Base-by-base conservation (phyloP, 2,113 vertebrate species). In the Strix uralensis region DNA sequence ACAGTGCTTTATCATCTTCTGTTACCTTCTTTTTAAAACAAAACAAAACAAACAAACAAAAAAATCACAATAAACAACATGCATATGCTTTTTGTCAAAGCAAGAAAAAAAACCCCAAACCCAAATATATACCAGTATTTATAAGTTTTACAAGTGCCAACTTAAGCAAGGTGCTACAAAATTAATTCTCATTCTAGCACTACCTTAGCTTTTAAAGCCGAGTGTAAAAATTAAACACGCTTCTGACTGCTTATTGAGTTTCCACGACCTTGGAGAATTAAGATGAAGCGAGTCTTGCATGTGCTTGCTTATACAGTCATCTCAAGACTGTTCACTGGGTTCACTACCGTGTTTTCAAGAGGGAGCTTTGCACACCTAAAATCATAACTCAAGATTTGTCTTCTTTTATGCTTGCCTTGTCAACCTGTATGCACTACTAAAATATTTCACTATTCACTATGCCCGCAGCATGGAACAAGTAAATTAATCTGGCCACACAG, bases 1-100 rank as follows among this genome's bases (percentile, higher is more conserved):
- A 70, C 3, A 72, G 46, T 67, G 66, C 44, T 98, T 96, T 94
- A 90, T 27, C 67, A 65, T 90, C 86, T 90, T 82, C 93, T 51
- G 69, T 49, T 54, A 94, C n/a, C 98, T 98, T 55, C 82, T 30
- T 34, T 47, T 47, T 7, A 25, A n/a, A n/a, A 47, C 40, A 40
- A n/a, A n/a, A 47, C 40, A 40, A 40, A 40, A 40, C 40, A 63
- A 74, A n/a, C 32, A 58, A 29, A 54, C 13, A 6, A 17, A 55
- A 54, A 16, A 6, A 19, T 57, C 25, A 32, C 5, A 0, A 44
- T 88, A 9, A 27, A 8, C 27, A 47, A 84, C 10, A 47, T 5
- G 4, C 29, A 58, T 7, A 44, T 20, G 10, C 19, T 52, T 86
- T 88, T 82, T 46, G 11, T 54, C 22, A 58, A 88, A 79, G 23